Evolutionary conservation across 2,113 vertebrate genomes (phyloP).

Genomic region (Hyaena hyaena): DNA sequence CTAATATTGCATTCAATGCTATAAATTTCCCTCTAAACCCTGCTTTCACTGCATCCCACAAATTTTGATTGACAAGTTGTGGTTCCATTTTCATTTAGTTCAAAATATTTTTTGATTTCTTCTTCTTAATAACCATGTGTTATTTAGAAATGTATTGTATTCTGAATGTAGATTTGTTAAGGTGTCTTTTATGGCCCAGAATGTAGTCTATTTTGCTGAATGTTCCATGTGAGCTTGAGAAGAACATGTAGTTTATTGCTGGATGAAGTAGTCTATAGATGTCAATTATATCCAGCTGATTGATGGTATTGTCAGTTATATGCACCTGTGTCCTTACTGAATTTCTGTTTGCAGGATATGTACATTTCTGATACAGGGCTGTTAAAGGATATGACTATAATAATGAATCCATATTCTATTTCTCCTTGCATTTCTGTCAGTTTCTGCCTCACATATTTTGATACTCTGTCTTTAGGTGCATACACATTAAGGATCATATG

Average conservation of each 20-base stretch:
- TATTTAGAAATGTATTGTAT: neutral
- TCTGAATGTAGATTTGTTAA: neutral
- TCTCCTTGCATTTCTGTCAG: neutral
- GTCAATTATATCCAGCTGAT: neutral
- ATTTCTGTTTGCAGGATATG: too few species aligned
- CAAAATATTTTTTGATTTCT: neutral
- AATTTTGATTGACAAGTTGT: neutral
- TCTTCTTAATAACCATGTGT: neutral
- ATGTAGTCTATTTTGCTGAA: neutral
- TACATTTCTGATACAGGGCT: too few species aligned
- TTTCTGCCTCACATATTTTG: neutral
- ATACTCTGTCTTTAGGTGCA: neutral
- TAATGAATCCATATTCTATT: too few species aligned
- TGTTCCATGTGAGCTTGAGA: neutral
- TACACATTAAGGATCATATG: neutral
- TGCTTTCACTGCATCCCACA: neutral
- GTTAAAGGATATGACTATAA: too few species aligned
- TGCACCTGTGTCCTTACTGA: too few species aligned
- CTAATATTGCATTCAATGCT: neutral
- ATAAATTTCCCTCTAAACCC: neutral
- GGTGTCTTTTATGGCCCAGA: neutral
- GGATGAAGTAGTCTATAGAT: neutral
- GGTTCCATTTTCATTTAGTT: neutral
- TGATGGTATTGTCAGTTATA: neutral
- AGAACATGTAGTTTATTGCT: neutral